Evolutionary conservation across 2,113 vertebrate species (phyloP).

Genomic region (Ceyx margarethae): DNA sequence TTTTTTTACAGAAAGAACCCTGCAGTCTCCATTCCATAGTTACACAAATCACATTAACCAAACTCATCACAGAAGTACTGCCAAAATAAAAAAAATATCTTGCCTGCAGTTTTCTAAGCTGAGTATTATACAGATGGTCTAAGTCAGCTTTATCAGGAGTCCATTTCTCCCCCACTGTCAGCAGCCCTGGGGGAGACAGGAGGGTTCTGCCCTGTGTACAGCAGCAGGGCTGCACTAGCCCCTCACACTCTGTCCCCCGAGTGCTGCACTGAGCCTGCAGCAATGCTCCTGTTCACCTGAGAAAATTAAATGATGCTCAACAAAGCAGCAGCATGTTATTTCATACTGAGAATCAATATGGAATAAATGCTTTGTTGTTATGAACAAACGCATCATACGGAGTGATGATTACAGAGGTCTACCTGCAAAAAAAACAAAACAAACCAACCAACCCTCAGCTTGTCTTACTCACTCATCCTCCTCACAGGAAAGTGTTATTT

Average conservation of each 20-base stretch:
- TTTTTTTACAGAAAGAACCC: background rate
- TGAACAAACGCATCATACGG: background rate
- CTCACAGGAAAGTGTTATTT: background rate
- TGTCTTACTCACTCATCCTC: background rate
- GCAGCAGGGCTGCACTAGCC: background rate
- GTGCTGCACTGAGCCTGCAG: background rate
- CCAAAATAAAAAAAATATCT: background rate
- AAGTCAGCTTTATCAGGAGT: background rate
- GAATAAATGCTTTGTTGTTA: background rate
- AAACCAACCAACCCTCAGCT: no score
- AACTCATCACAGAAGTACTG: background rate
- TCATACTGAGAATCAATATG: background rate
- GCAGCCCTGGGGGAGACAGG: rapidly evolving
- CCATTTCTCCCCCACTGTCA: background rate
- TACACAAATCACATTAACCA: background rate
- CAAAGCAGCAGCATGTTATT: background rate
- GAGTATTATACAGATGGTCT: background rate
- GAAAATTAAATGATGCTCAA: background rate
- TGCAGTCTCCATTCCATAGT: background rate
- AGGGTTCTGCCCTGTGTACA: background rate
- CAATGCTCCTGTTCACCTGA: background rate
- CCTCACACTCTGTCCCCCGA: background rate
- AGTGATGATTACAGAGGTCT: background rate
- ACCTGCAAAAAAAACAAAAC: background rate
- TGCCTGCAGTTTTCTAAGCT: background rate